Base-by-base conservation (phyloP, 2,888 invertebrate genomes). In the Carterocephalus palaemon region DNA sequence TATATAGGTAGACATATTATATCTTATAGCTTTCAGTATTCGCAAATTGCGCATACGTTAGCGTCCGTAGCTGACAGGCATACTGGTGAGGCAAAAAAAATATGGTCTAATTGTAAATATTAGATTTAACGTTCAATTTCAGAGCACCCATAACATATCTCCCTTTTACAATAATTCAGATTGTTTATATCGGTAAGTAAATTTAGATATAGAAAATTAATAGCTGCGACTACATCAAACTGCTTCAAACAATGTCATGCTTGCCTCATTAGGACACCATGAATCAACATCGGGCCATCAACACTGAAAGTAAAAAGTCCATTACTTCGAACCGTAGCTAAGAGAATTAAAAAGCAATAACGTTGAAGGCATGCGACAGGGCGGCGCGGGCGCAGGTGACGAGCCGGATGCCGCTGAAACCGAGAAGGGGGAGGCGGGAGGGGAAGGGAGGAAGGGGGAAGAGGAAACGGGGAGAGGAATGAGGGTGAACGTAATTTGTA, bases 281-380 rank as follows among this genome's bases (percentile, higher is more conserved):
- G 76, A 71, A 74, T 63, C 59, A 60, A 49, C 51, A 48, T 50
- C 40, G 53, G 48, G 56, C 66, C 60, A 60, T 79, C 81, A 70
- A 64, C 81, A 60, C 62, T 60, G 49, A 56, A 66, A 62, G 62
- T 75, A 78, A 59, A 79, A 75, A 71, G 64, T 73, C 67, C 69
- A 80, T 81, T 79, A 80, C 64, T 64, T 61, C 62, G 51, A 49
- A 72, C 66, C 66, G 64, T 68, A 58, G 62, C 65, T 55, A 58
- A 77, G 75, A 74, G 70, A 67, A 82, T 84, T 84, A 81, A 84
- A 84, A 78, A 62, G 67, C 68, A 64, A 80, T 84, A 82, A 82
- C 62, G 29, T 26, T 29, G 31, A 28, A 46, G 41, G 47, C 45
- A 29, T 34, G 36, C 19, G 50, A 37, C 49, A 42, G 50, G 47